A percentile compares a stretch with the other conserved stretches of the same genome.
These are phyloP conservation scores for Cerceris ruficornis DNA, from an alignment of 2,888 invertebrate genomes.

Conservation along the genomic window DNA sequence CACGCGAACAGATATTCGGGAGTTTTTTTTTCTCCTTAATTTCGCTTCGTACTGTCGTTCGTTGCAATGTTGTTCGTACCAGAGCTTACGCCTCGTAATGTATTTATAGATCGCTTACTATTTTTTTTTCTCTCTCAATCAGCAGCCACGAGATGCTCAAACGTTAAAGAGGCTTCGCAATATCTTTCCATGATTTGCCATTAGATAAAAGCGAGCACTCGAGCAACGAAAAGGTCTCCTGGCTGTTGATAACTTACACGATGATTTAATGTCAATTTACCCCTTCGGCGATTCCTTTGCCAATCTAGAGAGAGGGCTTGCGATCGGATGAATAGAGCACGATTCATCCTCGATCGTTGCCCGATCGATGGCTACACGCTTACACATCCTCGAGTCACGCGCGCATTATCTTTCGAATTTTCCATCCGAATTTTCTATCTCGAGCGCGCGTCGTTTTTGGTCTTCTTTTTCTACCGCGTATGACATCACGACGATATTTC, in stretches of 20 bases:
- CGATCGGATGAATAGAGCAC: constrained; percentile 43
- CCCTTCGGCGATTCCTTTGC: constrained; percentile 47
- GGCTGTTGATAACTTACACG: constrained; percentile 50
- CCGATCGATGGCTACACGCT: constrained; percentile 52
- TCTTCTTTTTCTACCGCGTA: no score
- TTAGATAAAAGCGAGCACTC: neutral
- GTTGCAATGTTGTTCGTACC: constrained; percentile 77
- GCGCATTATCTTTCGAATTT: constrained; percentile 5
- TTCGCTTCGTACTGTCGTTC: constrained; percentile 76
- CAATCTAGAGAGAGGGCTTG: constrained; percentile 34
- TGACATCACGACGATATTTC: no score
- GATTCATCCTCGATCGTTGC: constrained; percentile 35
- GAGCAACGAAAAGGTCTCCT: constrained; percentile 15
- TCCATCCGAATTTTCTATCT: neutral
- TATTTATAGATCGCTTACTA: constrained; percentile 80
- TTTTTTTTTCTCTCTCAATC: constrained; percentile 58
- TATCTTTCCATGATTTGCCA: neutral
- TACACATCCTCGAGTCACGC: constrained; percentile 36
- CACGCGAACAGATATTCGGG: constrained; percentile 4
- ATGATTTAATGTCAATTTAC: constrained; percentile 54
- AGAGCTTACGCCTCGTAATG: constrained; percentile 81
- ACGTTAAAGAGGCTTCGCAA: neutral
- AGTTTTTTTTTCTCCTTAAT: constrained; percentile 45
- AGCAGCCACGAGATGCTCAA: constrained; percentile 45
- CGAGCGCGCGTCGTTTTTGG: no score